Evolutionary conservation across 2,113 vertebrate genomes (phyloP), one percentile per base, ranked within the genome.

Genomic region (Sarotherodon lohbergeri): DNA sequence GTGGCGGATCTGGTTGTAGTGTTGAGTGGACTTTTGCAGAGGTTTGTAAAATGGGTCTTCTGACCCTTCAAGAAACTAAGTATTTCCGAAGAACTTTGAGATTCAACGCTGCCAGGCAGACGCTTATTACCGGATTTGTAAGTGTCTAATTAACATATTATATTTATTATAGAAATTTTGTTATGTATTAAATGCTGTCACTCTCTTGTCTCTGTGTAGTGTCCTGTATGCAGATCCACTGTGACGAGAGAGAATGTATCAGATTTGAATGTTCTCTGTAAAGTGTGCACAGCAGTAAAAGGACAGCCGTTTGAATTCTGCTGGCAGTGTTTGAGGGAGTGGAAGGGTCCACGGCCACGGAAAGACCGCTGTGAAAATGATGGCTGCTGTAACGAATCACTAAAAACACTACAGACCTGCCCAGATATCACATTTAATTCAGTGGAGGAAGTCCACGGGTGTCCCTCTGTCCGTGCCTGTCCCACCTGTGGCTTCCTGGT

Each of bases 401-500:
- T 92, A 5, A 19, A 54, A 5, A 43, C 46, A 50, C 52, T 93
- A 80, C 63, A 41, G 3, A 17, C 2, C 13, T 94, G 79, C 43
- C 14, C 34, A n/a, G 43, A 56, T 24, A 52, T 36, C 1, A 7
- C 1, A 22, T 76, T 3, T 76, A 0, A 76, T 9, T 11, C 71
- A 1, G 83, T 94, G 9, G 1, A 14, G 2, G 41, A 4, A 3
- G 41, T 93, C 52, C 24, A 3, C 7, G 48, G 2, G 3, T 84
- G 3, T 32, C 82, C 82, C 66, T 84, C 89, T 10, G 11, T 95
- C n/a, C 91, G 95, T 3, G 94, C 92, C 82, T 95, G 95, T 63
- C 94, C 94, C 50, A 95, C 91, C n/a, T 96, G 95, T 84, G 94
- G 95, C 9, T 80, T 50, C 12, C 83, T 93, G 71, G 43, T 91